Conservation (phyloP, 2,113 vertebrate genomes). For the Cnemophilus loriae region DNA sequence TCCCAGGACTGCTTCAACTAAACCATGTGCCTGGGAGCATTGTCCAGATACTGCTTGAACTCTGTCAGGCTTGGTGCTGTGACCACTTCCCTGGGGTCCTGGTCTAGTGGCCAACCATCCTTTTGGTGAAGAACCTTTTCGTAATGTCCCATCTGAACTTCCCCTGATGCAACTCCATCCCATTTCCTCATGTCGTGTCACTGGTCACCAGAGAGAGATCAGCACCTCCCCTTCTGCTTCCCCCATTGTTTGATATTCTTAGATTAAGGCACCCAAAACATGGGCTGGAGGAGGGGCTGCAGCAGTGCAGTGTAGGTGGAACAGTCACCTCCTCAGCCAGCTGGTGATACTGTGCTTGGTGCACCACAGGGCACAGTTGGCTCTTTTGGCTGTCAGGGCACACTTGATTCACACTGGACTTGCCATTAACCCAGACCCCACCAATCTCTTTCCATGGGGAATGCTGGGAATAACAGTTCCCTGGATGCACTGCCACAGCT, state of each 20-base stretch:
- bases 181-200: rapidly evolving
- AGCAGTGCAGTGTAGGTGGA: too few species aligned
- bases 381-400: not conserved
- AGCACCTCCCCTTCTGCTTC: not conserved
- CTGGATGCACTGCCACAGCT: not conserved
- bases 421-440: not conserved
- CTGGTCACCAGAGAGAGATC: not conserved
- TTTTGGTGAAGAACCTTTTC: not conserved
- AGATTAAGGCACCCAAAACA: not conserved
- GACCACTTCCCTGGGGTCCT: not conserved
- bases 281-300: rapidly evolving
- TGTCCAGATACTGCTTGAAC: not conserved
- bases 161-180: not conserved
- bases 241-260: not conserved
- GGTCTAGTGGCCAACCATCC: not conserved
- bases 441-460: not conserved
- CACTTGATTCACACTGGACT: not conserved
- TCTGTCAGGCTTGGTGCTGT: not conserved
- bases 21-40: not conserved
- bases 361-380: not conserved
- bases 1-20: not conserved
- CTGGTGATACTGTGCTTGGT: not conserved
- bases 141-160: not conserved
- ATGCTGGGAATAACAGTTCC: not conserved
- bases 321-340: rapidly evolving